Conservation (phyloP, 2,888 invertebrate genomes). For the Noctua comes region DNA sequence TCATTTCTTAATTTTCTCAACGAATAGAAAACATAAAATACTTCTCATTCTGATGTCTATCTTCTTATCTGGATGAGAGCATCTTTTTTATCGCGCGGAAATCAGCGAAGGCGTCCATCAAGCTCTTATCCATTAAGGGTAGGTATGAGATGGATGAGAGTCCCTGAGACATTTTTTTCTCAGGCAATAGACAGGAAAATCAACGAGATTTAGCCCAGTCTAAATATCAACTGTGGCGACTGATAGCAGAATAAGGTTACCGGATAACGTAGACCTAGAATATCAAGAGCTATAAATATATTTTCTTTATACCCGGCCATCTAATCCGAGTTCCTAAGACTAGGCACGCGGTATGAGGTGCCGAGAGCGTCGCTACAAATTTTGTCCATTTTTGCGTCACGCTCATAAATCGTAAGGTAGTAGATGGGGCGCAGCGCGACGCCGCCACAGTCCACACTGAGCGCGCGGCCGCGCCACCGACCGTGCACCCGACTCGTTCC, state of each 20-base stretch:
- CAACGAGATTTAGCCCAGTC: not conserved
- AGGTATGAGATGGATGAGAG: not conserved
- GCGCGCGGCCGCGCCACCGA: constrained; percentile 82
- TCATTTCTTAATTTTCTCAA: constrained; percentile 6
- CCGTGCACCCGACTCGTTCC: constrained; percentile 76
- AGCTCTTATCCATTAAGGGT: not conserved
- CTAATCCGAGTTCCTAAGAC: constrained; percentile 44
- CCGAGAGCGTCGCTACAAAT: constrained; percentile 70
- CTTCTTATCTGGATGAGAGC: not conserved
- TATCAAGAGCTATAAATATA: constrained; percentile 42
- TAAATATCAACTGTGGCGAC: not conserved
- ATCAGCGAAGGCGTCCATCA: not conserved
- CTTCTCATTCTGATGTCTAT: not conserved
- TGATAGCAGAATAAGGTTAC: constrained; percentile 6
- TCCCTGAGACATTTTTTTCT: not conserved
- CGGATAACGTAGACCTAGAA: constrained; percentile 6
- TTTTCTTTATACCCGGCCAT: constrained; percentile 22
- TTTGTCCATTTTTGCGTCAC: constrained; percentile 86
- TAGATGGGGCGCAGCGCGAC: constrained; percentile 79
- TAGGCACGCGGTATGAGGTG: constrained; percentile 74
- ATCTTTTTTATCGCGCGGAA: constrained; percentile 1
- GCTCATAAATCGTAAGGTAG: constrained; percentile 85
- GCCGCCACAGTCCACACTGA: constrained; percentile 82
- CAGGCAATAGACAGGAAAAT: not conserved
- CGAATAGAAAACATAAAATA: not conserved